Percentiles rank a stretch among this genome's conserved stretches.
These are phyloP conservation scores for Chaetodon auriga DNA, from an alignment of 2,113 vertebrate genomes.

Conservation along the genomic window DNA sequence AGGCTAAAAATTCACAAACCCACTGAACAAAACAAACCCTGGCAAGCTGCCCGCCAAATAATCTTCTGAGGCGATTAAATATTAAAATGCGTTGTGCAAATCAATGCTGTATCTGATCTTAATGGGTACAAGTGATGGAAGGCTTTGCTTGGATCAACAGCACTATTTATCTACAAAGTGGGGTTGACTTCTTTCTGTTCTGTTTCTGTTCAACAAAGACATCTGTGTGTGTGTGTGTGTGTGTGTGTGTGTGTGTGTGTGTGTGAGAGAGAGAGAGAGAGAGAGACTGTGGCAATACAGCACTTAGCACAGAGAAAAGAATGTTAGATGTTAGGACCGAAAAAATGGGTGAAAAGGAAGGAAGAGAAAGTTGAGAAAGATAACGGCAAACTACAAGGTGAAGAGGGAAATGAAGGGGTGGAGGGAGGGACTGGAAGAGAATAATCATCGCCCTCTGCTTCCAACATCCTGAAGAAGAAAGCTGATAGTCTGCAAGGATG, in stretches of 20 bases:
- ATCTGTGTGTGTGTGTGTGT: neutral
- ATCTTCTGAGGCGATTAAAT: conserved; percentile 37
- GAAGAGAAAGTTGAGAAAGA: neutral
- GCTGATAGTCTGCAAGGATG: conserved; percentile 40
- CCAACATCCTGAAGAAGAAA: conserved; percentile 61
- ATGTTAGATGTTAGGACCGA: neutral
- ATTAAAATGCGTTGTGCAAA: conserved; percentile 14
- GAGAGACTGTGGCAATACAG: neutral
- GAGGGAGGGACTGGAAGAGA: conserved; percentile 19
- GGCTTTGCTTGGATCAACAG: neutral
- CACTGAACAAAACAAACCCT: neutral
- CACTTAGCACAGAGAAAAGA: neutral
- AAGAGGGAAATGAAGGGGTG: conserved; percentile 28
- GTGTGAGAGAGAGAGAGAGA: neutral
- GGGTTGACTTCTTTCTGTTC: neutral
- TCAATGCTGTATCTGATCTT: neutral
- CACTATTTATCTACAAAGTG: neutral
- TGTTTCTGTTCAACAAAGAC: conserved; percentile 4
- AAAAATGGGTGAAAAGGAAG: neutral
- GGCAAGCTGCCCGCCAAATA: neutral
- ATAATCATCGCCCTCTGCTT: conserved; percentile 37
- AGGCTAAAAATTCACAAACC: neutral
- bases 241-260: neutral
- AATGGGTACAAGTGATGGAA: neutral
- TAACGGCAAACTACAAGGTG: conserved; percentile 6